These are phyloP conservation scores for Solea solea DNA, from an alignment of 2,113 vertebrate species.

Conservation along the genomic window DNA sequence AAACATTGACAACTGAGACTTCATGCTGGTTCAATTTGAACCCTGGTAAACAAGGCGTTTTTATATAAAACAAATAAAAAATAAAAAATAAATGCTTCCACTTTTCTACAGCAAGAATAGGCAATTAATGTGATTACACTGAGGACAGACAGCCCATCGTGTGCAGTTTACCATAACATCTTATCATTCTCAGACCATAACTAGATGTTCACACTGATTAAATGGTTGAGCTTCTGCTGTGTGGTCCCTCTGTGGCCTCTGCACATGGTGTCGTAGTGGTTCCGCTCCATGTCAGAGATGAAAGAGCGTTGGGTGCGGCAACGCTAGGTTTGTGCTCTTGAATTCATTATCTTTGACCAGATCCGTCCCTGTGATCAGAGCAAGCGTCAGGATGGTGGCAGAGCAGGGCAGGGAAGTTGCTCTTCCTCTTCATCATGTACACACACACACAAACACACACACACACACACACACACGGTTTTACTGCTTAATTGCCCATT, in stretches of 20 bases:
- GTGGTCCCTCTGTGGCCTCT: constrained; percentile 65
- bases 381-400: constrained; percentile 28
- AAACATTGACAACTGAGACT: background rate
- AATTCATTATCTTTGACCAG: constrained; percentile 72
- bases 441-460: background rate
- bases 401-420: constrained; percentile 34
- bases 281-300: constrained; percentile 63
- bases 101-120: constrained; percentile 12
- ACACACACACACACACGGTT: background rate
- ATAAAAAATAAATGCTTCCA: no score
- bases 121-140: constrained; percentile 30
- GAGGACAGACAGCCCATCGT: constrained; percentile 33
- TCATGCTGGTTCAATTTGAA: constrained; percentile 22
- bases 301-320: constrained; percentile 57
- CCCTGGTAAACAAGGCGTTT: background rate
- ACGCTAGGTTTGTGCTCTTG: constrained; percentile 63
- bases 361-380: constrained; percentile 68
- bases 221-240: constrained; percentile 60
- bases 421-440: constrained; percentile 32
- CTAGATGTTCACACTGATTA: constrained; percentile 70
- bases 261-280: constrained; percentile 65
- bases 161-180: constrained; percentile 43
- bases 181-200: constrained; percentile 71
- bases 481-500: background rate
- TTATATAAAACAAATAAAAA: background rate